Evolutionary conservation across 2,797 vertebrate genomes (phyloP), one percentile per base, ranked within the genome.

Genomic region (Pseudomugil tenellus): DNA sequence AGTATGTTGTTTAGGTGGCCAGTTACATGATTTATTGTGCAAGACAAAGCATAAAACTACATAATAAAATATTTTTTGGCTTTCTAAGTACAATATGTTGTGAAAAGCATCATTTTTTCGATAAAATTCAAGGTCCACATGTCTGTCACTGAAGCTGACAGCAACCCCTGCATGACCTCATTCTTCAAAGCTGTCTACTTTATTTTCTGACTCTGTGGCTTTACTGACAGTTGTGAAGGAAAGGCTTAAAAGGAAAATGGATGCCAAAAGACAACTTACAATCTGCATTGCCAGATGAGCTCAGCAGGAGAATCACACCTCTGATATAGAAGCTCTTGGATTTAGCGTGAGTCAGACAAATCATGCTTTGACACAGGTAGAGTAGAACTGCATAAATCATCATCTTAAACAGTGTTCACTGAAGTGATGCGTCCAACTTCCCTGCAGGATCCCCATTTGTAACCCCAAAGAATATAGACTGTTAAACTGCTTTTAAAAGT

Each of bases 381-480:
- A 39, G 4, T 60, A 21, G 60, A 65, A 73, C 68, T 76, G 48
- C 58, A 63, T 72, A 67, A 64, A 76, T 72, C 70, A 58, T 32
- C 53, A 58, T 77, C 28, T 28, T 28, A 52, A 41, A 62, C 46
- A 26, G 59, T 55, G 78, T 65, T 55, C 17, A 52, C 61, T n/a
- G 13, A 48, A 41, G 25, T 17, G 19, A 32, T 23, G 10, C 28
- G 32, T 67, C 57, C 32, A 23, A 16, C 13, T 3, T 56, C 37
- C 37, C 67, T 23, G 5, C 34, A 7, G 19, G 32, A 59, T 62
- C 1, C 17, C 25, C 16, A 19, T 39, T 68, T 80, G 67, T 67
- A 74, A 77, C 71, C 28, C 6, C 55, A 39, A 58, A 67, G 32
- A 39, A 76, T 77, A 34, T 25, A 66, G 28, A 41, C 29, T 52